These are phyloP conservation scores for Glaucidium brasilianum DNA, from an alignment of 2,113 vertebrate genomes.

Conservation along the genomic window DNA sequence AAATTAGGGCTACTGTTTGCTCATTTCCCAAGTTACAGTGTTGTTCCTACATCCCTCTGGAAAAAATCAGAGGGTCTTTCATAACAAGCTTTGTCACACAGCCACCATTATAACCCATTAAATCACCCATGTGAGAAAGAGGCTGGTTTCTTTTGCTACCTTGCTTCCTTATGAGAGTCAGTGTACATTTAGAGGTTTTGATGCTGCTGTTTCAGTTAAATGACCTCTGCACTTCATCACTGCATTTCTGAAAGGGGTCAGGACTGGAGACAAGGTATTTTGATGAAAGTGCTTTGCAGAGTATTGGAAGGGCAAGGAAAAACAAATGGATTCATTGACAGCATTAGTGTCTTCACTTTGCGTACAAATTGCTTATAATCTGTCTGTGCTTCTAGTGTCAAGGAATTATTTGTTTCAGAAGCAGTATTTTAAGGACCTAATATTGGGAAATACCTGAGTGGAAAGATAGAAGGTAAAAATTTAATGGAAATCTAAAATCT, in stretches of 20 bases:
- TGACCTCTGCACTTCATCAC: neutral
- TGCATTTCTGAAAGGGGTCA: neutral
- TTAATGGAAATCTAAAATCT: neutral
- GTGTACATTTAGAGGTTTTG: neutral
- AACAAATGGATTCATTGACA: neutral
- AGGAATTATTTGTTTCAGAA: conserved; percentile 18
- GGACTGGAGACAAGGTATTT: neutral
- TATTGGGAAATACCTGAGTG: neutral
- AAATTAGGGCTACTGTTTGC: neutral
- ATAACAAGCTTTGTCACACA: neutral
- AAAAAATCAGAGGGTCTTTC: neutral
- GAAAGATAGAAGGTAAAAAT: neutral
- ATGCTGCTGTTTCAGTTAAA: neutral
- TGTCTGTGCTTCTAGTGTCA: neutral
- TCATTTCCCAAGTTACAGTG: neutral
- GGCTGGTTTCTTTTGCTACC: neutral
- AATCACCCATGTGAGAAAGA: neutral
- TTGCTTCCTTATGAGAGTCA: neutral
- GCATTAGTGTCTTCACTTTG: conserved; percentile 12
- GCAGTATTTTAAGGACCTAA: neutral
- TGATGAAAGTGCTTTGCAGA: neutral
- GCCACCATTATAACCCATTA: neutral
- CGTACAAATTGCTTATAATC: conserved; percentile 39
- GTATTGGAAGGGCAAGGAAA: neutral
- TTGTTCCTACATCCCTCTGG: neutral